These are phyloP conservation scores for Halichondria panicea DNA, from an alignment of 37 sponge, comb jelly and placozoan species.

Conservation along the genomic window DNA sequence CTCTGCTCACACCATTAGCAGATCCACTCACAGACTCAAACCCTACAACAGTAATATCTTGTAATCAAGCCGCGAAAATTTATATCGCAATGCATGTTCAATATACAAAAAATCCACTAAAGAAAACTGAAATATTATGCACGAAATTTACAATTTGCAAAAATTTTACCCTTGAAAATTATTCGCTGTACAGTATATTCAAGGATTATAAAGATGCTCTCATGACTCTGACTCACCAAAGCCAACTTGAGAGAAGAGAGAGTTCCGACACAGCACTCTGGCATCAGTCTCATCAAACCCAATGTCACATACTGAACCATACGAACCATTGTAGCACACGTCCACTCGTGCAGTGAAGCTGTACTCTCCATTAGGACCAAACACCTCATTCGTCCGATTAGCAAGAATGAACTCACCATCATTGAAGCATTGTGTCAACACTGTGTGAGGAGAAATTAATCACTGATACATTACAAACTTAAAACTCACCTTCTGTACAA, in stretches of 20 bases:
- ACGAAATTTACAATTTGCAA: too few species aligned
- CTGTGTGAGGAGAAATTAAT: background rate
- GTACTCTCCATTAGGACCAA: background rate
- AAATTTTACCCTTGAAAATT: too few species aligned
- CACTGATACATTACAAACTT: background rate
- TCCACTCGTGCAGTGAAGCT: background rate
- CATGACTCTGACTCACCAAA: slow-evolving; percentile 1
- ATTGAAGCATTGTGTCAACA: background rate
- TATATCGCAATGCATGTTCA: too few species aligned
- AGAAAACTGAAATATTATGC: too few species aligned
- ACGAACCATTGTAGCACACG: background rate
- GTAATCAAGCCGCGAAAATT: too few species aligned
- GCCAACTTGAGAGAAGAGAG: background rate
- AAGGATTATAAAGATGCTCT: too few species aligned
- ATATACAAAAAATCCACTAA: too few species aligned
- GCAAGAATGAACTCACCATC: background rate
- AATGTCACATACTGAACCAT: slow-evolving; percentile 13
- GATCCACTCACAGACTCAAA: slow-evolving; percentile 10
- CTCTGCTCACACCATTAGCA: background rate
- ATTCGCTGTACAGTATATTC: too few species aligned
- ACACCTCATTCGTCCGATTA: background rate
- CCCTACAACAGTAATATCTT: too few species aligned
- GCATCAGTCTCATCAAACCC: slow-evolving; percentile 4
- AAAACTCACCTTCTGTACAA: background rate
- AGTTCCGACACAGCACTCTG: background rate